These are phyloP conservation scores for Asbolus verrucosus DNA, from an alignment of 1,140 invertebrate species.

Conservation along the genomic window DNA sequence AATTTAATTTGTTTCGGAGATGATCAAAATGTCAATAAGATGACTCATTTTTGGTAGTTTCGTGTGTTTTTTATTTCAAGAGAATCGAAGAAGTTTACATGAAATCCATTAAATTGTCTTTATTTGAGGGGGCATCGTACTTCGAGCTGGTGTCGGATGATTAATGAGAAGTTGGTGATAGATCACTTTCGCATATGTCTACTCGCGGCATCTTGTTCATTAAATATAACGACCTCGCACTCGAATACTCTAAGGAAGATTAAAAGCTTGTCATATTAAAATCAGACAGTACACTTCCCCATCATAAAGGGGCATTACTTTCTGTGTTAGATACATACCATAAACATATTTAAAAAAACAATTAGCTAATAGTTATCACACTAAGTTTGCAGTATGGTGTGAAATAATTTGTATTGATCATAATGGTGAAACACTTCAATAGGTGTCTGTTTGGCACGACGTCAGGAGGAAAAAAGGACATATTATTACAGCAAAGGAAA, in stretches of 20 bases:
- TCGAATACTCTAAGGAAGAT: constrained; percentile 45
- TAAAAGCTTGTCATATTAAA: constrained; percentile 49
- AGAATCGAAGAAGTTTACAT: constrained; percentile 7
- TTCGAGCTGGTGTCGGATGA: constrained; percentile 50
- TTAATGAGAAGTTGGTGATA: constrained; percentile 52
- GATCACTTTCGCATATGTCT: constrained; percentile 54
- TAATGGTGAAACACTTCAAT: too few species aligned
- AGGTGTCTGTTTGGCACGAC: too few species aligned
- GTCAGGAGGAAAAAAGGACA: too few species aligned
- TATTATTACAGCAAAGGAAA: too few species aligned
- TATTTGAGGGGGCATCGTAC: constrained; percentile 48
- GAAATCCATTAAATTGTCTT: constrained; percentile 50
- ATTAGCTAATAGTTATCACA: too few species aligned
- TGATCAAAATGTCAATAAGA: constrained; percentile 5
- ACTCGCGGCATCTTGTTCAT: constrained; percentile 53
- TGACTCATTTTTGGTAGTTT: too few species aligned
- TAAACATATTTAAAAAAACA: neutral
- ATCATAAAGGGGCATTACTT: neutral
- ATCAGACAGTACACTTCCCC: constrained; percentile 2
- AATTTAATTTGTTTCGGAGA: too few species aligned
- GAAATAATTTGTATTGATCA: too few species aligned
- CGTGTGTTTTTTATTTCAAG: constrained; percentile 25
- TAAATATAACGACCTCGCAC: constrained; percentile 52
- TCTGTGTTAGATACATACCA: neutral
- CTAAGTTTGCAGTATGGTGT: too few species aligned